Conservation (phyloP, 2,888 invertebrate genomes). For the Sicus ferrugineus region DNA sequence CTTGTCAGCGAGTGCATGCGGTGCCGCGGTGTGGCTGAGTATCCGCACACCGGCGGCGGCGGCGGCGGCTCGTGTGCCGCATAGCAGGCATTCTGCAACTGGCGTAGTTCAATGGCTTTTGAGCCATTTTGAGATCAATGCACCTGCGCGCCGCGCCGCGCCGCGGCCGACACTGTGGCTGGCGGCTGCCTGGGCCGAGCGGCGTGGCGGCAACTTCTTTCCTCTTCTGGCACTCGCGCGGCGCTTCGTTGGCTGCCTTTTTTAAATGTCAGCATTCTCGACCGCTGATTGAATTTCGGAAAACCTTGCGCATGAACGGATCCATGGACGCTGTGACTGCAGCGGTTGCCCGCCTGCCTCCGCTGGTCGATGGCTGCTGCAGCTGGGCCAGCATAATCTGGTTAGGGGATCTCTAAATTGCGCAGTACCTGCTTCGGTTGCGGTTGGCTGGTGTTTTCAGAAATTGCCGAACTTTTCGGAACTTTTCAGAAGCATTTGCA, state of each 20-base stretch:
- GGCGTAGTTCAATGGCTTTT: constrained; percentile 61
- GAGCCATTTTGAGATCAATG: constrained; percentile 63
- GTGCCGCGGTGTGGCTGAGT: not conserved
- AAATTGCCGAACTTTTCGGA: constrained; percentile 29
- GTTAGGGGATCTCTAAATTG: not conserved
- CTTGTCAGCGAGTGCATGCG: constrained; percentile 13
- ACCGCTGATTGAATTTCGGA: constrained; percentile 42
- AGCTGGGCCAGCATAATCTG: not conserved
- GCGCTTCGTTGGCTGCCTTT: constrained; percentile 13
- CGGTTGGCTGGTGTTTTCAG: not conserved
- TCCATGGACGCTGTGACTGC: constrained; percentile 56
- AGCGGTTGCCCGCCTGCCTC: not conserved
- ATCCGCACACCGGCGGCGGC: not conserved
- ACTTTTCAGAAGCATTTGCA: constrained; percentile 4
- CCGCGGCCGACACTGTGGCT: constrained; percentile 22
- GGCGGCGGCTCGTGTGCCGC: constrained; percentile 22
- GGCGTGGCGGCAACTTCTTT: not conserved
- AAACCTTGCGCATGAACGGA: constrained; percentile 63
- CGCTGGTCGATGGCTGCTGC: not conserved
- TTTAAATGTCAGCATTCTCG: constrained; percentile 25
- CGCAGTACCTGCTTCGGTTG: not conserved
- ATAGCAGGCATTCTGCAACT: constrained; percentile 34
- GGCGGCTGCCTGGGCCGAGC: constrained; percentile 15
- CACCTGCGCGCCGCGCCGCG: constrained; percentile 49
- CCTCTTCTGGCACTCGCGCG: not conserved